phyloP scores from a whole-genome alignment of 2,113 vertebrate genomes.

The Erythrolamprus reginae region DNA sequence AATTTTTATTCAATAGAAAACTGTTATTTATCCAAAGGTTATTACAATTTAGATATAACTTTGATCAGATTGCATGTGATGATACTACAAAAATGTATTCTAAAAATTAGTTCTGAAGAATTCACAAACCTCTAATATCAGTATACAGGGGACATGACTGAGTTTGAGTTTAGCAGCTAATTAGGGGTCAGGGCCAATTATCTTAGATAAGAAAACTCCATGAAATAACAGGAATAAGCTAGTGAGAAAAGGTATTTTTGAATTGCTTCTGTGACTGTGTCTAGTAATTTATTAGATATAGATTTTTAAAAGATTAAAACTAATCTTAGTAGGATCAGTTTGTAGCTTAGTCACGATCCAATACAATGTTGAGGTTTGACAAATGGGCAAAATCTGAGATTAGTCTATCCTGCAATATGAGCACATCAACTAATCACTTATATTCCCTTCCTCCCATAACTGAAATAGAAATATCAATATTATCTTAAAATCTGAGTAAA shows the following conservation, averaged over 20 bases:
- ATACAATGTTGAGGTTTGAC: neutral
- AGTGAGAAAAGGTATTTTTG: neutral
- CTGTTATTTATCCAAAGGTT: neutral
- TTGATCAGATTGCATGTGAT: neutral
- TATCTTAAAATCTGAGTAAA: constrained; percentile 52
- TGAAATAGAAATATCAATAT: neutral
- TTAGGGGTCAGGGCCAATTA: neutral
- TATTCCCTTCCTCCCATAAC: neutral
- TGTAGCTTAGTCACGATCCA: neutral
- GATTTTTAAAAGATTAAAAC: neutral
- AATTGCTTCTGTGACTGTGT: neutral
- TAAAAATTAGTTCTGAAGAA: neutral
- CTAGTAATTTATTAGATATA: neutral
- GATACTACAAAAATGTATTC: neutral
- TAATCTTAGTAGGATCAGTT: neutral
- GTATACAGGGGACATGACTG: neutral
- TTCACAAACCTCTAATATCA: neutral
- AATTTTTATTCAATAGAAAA: neutral
- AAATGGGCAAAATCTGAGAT: neutral
- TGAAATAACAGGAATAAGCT: neutral
- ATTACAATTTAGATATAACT: neutral
- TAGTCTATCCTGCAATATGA: neutral
- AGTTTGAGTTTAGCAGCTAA: neutral
- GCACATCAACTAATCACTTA: neutral
- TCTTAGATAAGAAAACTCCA: neutral